Percentiles rank a stretch among this genome's conserved stretches.
phyloP scores from a whole-genome alignment of 2,888 invertebrate species.

The Bhutanitis thaidina region DNA sequence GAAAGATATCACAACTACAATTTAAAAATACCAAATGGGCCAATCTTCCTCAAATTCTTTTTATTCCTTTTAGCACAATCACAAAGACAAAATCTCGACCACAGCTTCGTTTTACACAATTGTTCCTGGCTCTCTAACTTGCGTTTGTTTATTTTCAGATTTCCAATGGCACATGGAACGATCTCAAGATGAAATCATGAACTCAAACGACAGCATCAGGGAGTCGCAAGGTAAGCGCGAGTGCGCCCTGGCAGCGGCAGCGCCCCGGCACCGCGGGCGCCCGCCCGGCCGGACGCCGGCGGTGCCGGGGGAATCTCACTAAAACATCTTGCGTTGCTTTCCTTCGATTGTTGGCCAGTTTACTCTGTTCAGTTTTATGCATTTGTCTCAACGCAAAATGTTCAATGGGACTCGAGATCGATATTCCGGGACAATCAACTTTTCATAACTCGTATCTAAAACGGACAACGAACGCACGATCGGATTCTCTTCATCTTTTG shows the following conservation, averaged over 20 bases:
- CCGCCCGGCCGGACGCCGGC: conserved; percentile 4
- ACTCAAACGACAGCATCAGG: conserved; percentile 91
- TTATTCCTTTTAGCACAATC: too few species aligned
- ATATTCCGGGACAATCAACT: conserved; percentile 63
- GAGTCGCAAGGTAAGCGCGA: conserved; percentile 93
- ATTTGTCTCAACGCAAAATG: conserved; percentile 47
- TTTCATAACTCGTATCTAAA: conserved; percentile 26
- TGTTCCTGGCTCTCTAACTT: too few species aligned
- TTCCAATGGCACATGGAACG: conserved; percentile 93
- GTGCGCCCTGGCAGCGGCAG: conserved; percentile 25
- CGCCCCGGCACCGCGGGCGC: conserved; percentile 29
- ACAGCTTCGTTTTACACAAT: too few species aligned
- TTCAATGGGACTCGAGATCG: conserved; percentile 60
- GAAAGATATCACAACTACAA: too few species aligned
- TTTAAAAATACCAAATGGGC: too few species aligned
- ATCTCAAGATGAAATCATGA: conserved; percentile 92
- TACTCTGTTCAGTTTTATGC: too few species aligned
- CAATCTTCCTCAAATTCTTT: too few species aligned
- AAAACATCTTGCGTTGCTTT: conserved; percentile 31
- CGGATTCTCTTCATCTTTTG: conserved; percentile 1
- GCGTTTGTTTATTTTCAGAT: conserved; percentile 76
- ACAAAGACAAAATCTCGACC: too few species aligned
- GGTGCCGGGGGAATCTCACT: neutral
- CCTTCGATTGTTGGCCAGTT: neutral
- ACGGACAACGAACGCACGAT: neutral